These are phyloP conservation scores for Gobius niger DNA, from an alignment of 2,113 vertebrate species.

Conservation along the genomic window DNA sequence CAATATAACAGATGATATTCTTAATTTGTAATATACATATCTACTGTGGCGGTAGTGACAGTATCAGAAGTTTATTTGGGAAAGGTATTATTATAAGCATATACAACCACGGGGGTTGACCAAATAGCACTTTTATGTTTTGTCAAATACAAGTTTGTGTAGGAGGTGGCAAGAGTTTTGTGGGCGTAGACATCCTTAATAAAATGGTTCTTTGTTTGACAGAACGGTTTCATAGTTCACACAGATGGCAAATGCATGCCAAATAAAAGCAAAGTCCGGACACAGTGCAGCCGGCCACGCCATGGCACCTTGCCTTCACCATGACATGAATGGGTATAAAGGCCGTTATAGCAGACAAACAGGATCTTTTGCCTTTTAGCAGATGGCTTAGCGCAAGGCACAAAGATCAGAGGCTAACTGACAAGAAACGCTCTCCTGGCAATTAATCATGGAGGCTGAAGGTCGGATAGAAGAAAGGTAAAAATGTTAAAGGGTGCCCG, in stretches of 20 bases:
- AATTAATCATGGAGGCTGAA: constrained; percentile 85
- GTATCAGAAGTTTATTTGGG: neutral
- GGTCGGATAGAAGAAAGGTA: constrained; percentile 81
- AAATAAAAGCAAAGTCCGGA: constrained; percentile 44
- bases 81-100: no score
- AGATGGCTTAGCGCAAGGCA: constrained; percentile 81
- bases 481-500: constrained; percentile 74
- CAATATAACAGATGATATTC: neutral
- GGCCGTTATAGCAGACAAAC: constrained; percentile 68
- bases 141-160: constrained; percentile 9
- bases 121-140: neutral
- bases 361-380: constrained; percentile 72
- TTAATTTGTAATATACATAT: neutral
- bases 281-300: constrained; percentile 45
- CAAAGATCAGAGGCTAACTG: constrained; percentile 86
- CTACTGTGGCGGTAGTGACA: neutral
- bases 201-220: constrained; percentile 22
- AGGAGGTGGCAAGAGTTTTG: constrained; percentile 21
- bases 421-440: constrained; percentile 81
- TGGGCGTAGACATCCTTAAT: constrained; percentile 22
- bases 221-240: constrained; percentile 36
- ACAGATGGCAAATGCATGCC: constrained; percentile 71
- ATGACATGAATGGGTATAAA: constrained; percentile 69
- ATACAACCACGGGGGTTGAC: no score
- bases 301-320: constrained; percentile 64